Percentiles rank a stretch among this genome's conserved stretches.
Conservation (phyloP, 2,113 vertebrate species). For the Xenotilapia flavipinnis region DNA sequence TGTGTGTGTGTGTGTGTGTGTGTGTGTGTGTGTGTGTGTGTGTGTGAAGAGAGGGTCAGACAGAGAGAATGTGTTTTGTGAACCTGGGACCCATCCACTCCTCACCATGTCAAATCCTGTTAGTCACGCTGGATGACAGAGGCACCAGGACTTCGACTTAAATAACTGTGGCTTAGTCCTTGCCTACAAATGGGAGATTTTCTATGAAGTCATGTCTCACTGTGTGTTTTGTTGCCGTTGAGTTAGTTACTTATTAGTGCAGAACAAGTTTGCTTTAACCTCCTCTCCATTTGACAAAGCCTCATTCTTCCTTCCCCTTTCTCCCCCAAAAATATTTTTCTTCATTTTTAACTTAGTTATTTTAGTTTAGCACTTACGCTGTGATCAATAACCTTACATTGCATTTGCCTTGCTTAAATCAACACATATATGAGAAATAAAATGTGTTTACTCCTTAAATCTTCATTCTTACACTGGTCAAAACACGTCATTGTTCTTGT, state of each 20-base stretch:
- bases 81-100: slow-evolving; percentile 30
- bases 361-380: neutral
- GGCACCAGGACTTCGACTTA: slow-evolving; percentile 15
- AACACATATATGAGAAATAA: neutral
- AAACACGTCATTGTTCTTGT: neutral
- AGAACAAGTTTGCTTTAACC: neutral
- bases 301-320: neutral
- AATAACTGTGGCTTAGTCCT: slow-evolving; percentile 7
- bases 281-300: neutral
- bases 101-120: slow-evolving; percentile 50
- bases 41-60: neutral
- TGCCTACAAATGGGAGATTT: neutral
- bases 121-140: slow-evolving; percentile 45
- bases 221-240: neutral
- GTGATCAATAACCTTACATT: neutral
- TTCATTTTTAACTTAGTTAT: neutral
- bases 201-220: neutral
- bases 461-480: neutral
- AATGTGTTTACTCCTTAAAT: neutral
- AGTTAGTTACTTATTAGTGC: neutral
- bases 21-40: no score
- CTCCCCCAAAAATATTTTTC: neutral
- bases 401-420: neutral
- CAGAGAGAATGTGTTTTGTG: slow-evolving; percentile 41
- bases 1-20: no score